Evolutionary conservation across 2,888 invertebrate genomes (phyloP).

Genomic region (Osmoderma eremita): DNA sequence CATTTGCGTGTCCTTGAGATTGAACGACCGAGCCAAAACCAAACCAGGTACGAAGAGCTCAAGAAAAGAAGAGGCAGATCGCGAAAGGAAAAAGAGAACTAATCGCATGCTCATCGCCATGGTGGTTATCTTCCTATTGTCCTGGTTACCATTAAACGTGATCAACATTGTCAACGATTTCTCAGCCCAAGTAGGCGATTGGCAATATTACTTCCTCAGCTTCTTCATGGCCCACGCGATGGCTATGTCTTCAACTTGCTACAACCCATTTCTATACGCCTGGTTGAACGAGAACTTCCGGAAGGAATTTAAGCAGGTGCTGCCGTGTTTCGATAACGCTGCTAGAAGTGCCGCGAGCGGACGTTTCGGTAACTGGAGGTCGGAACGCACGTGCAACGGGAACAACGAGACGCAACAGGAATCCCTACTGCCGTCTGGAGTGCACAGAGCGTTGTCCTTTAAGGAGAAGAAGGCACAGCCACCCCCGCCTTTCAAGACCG

Average conservation of each 20-base stretch:
- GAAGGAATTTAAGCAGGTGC: conserved; percentile 85
- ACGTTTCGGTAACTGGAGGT: conserved; percentile 68
- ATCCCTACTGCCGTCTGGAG: conserved; percentile 62
- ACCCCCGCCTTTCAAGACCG: conserved; percentile 63
- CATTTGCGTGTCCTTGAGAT: conserved; percentile 86
- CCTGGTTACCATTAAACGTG: conserved; percentile 93
- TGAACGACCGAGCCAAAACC: conserved; percentile 83
- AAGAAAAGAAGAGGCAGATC: conserved; percentile 89
- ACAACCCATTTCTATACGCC: conserved; percentile 94
- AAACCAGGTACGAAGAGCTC: conserved; percentile 88
- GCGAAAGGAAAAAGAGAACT: conserved; percentile 88
- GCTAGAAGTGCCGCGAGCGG: conserved; percentile 56
- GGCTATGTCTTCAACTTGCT: conserved; percentile 94
- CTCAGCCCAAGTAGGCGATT: conserved; percentile 75
- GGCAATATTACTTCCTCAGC: conserved; percentile 86
- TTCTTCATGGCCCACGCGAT: conserved; percentile 91
- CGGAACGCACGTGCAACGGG: conserved; percentile 80
- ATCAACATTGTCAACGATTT: conserved; percentile 89
- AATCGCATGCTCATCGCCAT: conserved; percentile 98
- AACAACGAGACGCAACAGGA: conserved; percentile 78
- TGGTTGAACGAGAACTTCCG: conserved; percentile 96
- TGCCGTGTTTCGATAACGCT: conserved; percentile 69
- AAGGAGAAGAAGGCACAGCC: conserved; percentile 57
- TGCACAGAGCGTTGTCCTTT: conserved; percentile 69
- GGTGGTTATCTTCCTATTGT: conserved; percentile 96